phyloP scores from a whole-genome alignment of 2,797 vertebrate genomes.

The Leucoraja ocellata region DNA sequence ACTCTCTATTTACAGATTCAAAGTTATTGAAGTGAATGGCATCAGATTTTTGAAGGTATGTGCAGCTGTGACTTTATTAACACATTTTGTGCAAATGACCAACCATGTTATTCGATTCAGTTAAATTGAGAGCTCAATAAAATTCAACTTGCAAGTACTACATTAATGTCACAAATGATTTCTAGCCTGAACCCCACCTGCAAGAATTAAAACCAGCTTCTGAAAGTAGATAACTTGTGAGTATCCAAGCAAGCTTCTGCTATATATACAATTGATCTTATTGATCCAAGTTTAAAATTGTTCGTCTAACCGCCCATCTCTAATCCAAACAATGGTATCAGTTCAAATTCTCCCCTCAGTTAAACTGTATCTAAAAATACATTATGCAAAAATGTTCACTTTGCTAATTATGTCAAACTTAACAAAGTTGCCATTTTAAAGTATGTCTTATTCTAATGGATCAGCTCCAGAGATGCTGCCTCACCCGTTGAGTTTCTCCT shows the following conservation, averaged over 20 bases:
- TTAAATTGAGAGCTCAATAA: background rate
- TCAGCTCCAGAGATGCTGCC: too few relatives aligned
- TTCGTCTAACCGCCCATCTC: background rate
- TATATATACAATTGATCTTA: background rate
- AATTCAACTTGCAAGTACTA: background rate
- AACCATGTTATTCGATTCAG: too few relatives aligned
- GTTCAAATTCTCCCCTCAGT: background rate
- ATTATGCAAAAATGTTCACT: background rate
- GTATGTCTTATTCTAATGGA: background rate
- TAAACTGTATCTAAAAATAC: background rate
- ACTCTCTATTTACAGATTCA: too few relatives aligned
- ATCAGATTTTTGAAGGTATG: too few relatives aligned
- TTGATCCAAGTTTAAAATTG: too few relatives aligned
- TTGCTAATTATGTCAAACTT: background rate
- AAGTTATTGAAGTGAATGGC: too few relatives aligned
- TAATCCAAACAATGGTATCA: background rate
- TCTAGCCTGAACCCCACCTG: background rate
- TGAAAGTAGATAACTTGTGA: background rate
- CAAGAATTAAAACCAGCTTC: background rate
- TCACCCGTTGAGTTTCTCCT: too few relatives aligned
- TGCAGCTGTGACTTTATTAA: too few relatives aligned
- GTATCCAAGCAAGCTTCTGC: background rate
- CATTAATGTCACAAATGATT: background rate
- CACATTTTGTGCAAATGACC: too few relatives aligned
- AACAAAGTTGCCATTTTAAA: background rate